Base-by-base conservation (phyloP, 64 coral and sea anemone genomes). In the Montipora foliosa region DNA sequence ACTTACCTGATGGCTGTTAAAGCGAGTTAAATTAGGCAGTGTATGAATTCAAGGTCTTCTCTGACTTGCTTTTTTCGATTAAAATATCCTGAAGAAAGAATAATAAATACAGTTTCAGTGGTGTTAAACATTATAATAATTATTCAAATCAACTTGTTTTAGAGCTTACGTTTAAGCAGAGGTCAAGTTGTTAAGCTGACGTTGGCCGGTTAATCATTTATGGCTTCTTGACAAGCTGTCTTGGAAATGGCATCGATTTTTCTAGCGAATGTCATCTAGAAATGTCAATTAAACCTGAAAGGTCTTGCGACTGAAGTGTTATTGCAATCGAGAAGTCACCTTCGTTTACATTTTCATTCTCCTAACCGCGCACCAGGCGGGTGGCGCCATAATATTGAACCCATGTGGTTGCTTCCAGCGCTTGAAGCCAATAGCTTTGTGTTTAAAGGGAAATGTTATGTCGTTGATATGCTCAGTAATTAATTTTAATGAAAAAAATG, bases 381-480 rank as follows among this genome's bases (percentile, higher is more conserved):
- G 69, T 24, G 82, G 15, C 44, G 62, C 47, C 82, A 9, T 16
- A 86, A 71, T 9, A 47, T 44, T 46, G 37, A 72, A 17, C 1
- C 46, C 46, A 15, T 86, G 82, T n/a, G 8, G 64, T 71, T 45
- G 17, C 61, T 51, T 64, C 61, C 8, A 9, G 45, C 82, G 15
- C 17, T 59, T 44, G 44, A 67, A 84, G 2, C 81, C 81, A 84
- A 67, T 67, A 37, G 60, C 13, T 8, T 67, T 17, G 13, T 84
- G 5, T 67, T 47, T 68, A 6, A 16, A 67, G 47, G 60, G 45
- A 15, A 14, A 72, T 84, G 81, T 84, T 70, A 47, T 86, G 82
- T 86, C 82, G 2, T 72, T 71, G 13, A 44, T 71, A 4, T 25
- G 4, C 15, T 4, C 8, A 49, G 17, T 86, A 17, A 71, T 86